A percentile compares a stretch with the other conserved stretches of the same genome.
Conservation (phyloP, 2,113 vertebrate genomes). For the Sardina pilchardus region DNA sequence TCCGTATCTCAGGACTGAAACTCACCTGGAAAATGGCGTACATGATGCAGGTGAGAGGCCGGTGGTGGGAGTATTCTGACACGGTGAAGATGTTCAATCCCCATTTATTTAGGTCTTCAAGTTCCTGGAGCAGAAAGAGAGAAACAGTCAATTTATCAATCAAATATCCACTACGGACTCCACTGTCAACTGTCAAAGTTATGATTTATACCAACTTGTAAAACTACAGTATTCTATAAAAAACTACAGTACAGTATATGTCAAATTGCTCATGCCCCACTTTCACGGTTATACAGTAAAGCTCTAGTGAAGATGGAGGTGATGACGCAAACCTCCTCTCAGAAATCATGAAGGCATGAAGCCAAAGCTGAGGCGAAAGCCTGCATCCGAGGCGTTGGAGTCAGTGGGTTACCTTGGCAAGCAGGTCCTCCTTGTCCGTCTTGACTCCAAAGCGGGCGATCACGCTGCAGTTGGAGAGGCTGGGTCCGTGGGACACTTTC, state of each 20-base stretch:
- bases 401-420: constrained; percentile 79
- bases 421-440: constrained; percentile 91
- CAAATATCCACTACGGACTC: background rate
- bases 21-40: constrained; percentile 96
- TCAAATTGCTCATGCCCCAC: background rate
- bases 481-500: constrained; percentile 92
- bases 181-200: background rate
- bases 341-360: background rate
- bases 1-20: background rate
- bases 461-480: constrained; percentile 84
- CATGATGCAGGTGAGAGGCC: constrained; percentile 98
- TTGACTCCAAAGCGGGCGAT: constrained; percentile 94
- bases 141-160: constrained; percentile 33
- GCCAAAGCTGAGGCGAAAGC: background rate
- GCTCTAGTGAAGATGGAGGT: background rate
- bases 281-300: background rate
- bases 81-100: constrained; percentile 98
- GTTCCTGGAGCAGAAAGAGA: constrained; percentile 71
- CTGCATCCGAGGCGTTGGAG: background rate
- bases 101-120: constrained; percentile 98
- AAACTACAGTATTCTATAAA: background rate
- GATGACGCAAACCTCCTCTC: background rate
- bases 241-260: background rate
- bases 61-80: constrained; percentile 87
- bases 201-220: background rate